Evolutionary conservation across 2,888 invertebrate genomes (phyloP), one percentile per base, ranked within the genome.

Genomic region (Macaria liturata): DNA sequence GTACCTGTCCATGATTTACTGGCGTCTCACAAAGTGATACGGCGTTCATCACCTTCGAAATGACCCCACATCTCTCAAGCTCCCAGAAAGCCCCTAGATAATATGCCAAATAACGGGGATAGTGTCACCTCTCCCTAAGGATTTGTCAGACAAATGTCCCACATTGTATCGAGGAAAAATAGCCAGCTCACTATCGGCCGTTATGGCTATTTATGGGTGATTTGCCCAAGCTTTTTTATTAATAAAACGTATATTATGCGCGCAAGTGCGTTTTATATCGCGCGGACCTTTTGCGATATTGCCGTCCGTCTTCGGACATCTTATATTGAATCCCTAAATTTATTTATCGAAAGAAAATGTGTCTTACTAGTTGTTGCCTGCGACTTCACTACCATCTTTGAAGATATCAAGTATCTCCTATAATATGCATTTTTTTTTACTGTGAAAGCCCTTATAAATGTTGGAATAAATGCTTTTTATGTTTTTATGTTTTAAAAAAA

Each of bases 201-300:
- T 91, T 91, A 90, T 69, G 84, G 87, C 86, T 91, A 91, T 91
- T 91, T 91, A 91, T 91, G 84, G 91, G 81, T 80, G 87, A 91
- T 91, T 91, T 79, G 72, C 80, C 76, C 74, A 81, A 84, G 82
- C 83, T 88, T 89, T 91, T 91, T 91, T 91, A 91, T 91, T 91
- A 91, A 91, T 91, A 91, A 91, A 91, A 91, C 89, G 89, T 88
- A 90, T 90, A 91, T 91, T 91, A 89, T 88, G 91, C 89, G 89
- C 91, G 76, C 91, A 91, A 90, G 91, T 91, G 91, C 83, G 90
- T 91, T 91, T 91, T 91, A 91, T 90, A 81, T 78, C 83, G 78
- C 82, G 77, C 64, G 75, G 76, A 78, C 86, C 84, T 81, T 81
- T 80, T 81, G 68, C 80, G 83, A 84, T 80, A 90, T 90, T 91